Conservation (phyloP, 2,888 invertebrate species). For the Quadroppia sp. region DNA sequence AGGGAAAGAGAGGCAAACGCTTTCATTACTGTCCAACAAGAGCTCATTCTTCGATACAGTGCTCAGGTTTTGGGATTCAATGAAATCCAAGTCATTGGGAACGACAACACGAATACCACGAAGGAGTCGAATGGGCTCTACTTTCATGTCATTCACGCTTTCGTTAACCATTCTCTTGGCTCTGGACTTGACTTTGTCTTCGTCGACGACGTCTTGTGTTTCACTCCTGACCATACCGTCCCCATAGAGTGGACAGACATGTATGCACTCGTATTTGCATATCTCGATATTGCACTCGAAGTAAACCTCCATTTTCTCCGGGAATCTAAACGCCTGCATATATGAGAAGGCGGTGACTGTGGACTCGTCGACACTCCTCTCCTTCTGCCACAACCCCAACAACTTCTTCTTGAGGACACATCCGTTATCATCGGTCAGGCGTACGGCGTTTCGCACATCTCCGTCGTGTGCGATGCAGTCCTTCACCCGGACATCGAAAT, state of each 20-base stretch:
- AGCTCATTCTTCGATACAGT: conserved; percentile 15
- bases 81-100: conserved; percentile 62
- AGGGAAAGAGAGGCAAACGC: neutral
- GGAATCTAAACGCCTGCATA: conserved; percentile 70
- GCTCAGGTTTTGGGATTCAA: conserved; percentile 43
- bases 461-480: conserved; percentile 72
- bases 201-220: neutral
- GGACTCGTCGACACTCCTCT: conserved; percentile 68
- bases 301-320: conserved; percentile 74
- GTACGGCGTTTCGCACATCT: conserved; percentile 62
- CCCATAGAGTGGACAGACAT: conserved; percentile 49
- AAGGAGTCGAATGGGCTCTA: conserved; percentile 62
- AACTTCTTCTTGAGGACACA: conserved; percentile 73
- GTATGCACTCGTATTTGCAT: conserved; percentile 72
- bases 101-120: conserved; percentile 66
- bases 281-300: conserved; percentile 76
- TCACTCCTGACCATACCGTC: conserved; percentile 10
- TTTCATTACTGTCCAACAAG: neutral
- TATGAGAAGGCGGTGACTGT: conserved; percentile 71
- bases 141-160: conserved; percentile 13
- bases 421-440: conserved; percentile 68
- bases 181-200: conserved; percentile 1
- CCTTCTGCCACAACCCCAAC: conserved; percentile 75
- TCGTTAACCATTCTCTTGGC: neutral
- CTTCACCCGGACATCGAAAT: conserved; percentile 70